These are phyloP conservation scores for Perognathus longimembris DNA, from an alignment of 2,113 vertebrate genomes.

Conservation along the genomic window DNA sequence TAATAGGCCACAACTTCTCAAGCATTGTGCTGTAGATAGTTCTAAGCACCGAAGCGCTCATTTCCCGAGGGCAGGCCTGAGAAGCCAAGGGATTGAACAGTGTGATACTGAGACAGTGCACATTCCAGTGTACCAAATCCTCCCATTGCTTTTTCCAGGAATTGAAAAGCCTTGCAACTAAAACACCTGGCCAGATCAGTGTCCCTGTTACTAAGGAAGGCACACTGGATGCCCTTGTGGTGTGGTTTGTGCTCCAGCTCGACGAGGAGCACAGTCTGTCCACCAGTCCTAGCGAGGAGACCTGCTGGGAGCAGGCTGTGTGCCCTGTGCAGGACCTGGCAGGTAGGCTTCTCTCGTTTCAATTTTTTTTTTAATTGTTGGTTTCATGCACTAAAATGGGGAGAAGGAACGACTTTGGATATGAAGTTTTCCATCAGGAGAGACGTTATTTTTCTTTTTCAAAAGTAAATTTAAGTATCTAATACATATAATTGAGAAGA, in stretches of 20 bases:
- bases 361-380: not conserved
- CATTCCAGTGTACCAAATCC: not conserved
- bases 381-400: not conserved
- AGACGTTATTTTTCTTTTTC: slow-evolving; percentile 44
- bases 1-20: not conserved
- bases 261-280: slow-evolving; percentile 94
- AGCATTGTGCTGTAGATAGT: not conserved
- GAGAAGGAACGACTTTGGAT: not conserved
- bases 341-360: slow-evolving; percentile 83
- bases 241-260: slow-evolving; percentile 98
- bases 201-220: slow-evolving; percentile 90
- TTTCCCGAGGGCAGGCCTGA: not conserved
- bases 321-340: slow-evolving; percentile 92
- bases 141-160: slow-evolving; percentile 86
- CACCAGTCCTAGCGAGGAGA: slow-evolving; percentile 95
- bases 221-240: slow-evolving; percentile 92
- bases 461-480: not conserved
- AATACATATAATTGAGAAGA: too few relatives aligned
- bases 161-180: slow-evolving; percentile 92
- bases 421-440: not conserved
- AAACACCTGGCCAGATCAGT: slow-evolving; percentile 86
- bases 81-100: not conserved
- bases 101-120: too few relatives aligned
- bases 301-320: slow-evolving; percentile 98
- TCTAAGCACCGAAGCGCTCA: not conserved